Evolutionary conservation across 2,888 invertebrate species (phyloP), one percentile per base, ranked within the genome.

Genomic region (Watsonalla binaria): DNA sequence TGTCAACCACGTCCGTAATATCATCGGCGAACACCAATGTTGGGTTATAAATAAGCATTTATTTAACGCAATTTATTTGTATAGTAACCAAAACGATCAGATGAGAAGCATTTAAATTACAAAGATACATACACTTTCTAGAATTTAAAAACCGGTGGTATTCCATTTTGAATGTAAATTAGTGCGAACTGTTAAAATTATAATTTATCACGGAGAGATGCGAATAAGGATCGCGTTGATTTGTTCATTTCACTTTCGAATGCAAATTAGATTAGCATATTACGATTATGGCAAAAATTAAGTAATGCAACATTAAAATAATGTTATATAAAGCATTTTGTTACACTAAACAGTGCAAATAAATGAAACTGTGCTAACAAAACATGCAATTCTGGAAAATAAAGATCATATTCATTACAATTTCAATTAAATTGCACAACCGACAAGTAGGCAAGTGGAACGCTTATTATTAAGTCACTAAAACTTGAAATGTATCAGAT

Each of bases 391-490:
- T 74, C 63, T 59, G 70, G 69, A 69, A 74, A 75, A 72, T 68
- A 60, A 65, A 59, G 52, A 58, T 53, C 52, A 57, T 63, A 66
- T 63, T 64, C 63, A 65, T 61, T 65, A 51, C 59, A 69, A 71
- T 78, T 63, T 64, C 62, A 65, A 60, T 65, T 52, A 59, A 69
- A 71, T 78, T 76, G 66, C 74, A 69, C 68, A 73, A 75, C 60
- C 63, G 58, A 57, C 63, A 81, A 70, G 70, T 80, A 69, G 79
- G 78, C 57, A 74, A 80, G 72, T 80, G 61, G 80, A 73, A 61
- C 78, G 71, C 63, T 62, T 73, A 62, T 51, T 53, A 57, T 47
- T 49, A 57, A 62, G 53, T 62, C 52, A 54, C 53, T 51, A 53
- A 11, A 14, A 52, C 52, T 51, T 56, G 59, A 70, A 70, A 59